These are phyloP conservation scores for Elanoides forficatus DNA, from an alignment of 2,113 vertebrate genomes.

Conservation along the genomic window DNA sequence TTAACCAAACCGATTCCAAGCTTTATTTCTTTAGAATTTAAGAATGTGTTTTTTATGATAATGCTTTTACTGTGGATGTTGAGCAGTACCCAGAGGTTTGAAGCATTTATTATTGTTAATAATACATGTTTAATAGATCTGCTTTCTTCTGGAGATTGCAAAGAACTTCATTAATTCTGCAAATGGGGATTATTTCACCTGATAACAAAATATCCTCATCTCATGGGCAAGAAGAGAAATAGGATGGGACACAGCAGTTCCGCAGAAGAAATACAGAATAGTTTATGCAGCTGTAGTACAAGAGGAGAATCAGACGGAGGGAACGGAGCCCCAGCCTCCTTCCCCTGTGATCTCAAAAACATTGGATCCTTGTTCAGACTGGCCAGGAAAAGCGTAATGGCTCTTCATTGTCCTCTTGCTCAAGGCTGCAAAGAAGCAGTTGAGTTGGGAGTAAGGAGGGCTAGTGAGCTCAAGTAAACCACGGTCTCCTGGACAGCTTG, in stretches of 20 bases:
- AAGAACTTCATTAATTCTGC: not conserved
- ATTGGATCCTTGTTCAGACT: not conserved
- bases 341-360: not conserved
- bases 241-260: not conserved
- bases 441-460: not conserved
- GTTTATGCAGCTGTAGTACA: not conserved
- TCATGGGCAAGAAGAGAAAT: not conserved
- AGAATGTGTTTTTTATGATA: not conserved
- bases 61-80: not conserved
- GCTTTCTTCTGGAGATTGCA: not conserved
- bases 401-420: not conserved
- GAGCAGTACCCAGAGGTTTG: not conserved
- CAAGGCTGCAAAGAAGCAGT: not conserved
- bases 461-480: not conserved
- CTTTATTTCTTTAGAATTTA: not conserved
- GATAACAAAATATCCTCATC: not conserved
- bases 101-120: constrained; percentile 44
- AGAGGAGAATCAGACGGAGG: not conserved
- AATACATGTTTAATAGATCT: constrained; percentile 10
- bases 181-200: not conserved
- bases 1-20: not conserved
- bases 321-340: not conserved
- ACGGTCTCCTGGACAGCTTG: not conserved
- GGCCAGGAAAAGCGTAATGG: not conserved
- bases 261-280: not conserved